Percentiles rank a stretch among this genome's conserved stretches.
Evolutionary conservation across 2,113 vertebrate genomes (phyloP).

Genomic region (Alligator mississippiensis): DNA sequence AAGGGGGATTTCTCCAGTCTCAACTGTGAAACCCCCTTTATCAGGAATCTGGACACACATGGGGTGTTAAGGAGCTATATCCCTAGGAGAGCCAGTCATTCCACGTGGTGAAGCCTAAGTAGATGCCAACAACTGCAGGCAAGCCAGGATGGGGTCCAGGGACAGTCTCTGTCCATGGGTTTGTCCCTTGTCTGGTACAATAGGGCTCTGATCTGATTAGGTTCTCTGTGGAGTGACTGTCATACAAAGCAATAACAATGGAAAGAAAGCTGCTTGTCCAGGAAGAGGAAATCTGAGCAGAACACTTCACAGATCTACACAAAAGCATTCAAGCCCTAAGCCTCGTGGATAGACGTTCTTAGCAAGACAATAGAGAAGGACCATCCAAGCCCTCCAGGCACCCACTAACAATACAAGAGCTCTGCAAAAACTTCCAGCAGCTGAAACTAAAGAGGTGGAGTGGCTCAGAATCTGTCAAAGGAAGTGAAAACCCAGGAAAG

Average conservation of each 20-base stretch:
- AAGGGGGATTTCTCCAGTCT: not conserved
- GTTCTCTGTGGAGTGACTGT: not conserved
- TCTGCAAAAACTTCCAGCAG: not conserved
- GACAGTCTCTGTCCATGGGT: not conserved
- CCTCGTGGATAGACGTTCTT: not conserved
- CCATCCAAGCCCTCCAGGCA: too few relatives aligned
- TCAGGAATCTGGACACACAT: not conserved
- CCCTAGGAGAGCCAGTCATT: not conserved
- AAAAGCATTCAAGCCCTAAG: not conserved
- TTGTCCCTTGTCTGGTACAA: not conserved
- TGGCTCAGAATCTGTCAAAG: not conserved
- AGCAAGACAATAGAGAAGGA: too few relatives aligned
- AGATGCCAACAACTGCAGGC: not conserved
- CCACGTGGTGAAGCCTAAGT: not conserved
- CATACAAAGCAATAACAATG: not conserved
- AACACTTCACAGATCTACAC: not conserved
- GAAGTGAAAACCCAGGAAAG: not conserved
- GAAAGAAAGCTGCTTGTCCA: not conserved
- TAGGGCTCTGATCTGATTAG: not conserved
- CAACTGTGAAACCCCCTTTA: not conserved
- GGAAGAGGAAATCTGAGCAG: not conserved
- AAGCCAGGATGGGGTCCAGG: not conserved
- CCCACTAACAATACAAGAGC: too few relatives aligned
- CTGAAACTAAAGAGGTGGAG: not conserved
- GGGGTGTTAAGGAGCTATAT: not conserved